Percentiles rank a stretch among this genome's conserved stretches.
Conservation (phyloP, 2,888 invertebrate species). For the Gymnosoma rotundatum region DNA sequence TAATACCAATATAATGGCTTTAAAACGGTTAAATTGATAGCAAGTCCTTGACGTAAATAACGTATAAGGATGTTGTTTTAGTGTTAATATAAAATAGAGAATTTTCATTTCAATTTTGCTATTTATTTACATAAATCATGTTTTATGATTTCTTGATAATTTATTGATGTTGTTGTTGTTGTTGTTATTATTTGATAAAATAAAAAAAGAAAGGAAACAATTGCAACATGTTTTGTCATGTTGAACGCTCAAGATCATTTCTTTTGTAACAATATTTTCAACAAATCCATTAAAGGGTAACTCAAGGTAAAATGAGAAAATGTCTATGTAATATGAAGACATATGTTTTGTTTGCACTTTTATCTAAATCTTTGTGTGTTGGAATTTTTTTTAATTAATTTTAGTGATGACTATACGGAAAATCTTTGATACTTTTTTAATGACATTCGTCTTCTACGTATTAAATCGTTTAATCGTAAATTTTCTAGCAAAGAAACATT, state of each 20-base stretch:
- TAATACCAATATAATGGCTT: not conserved
- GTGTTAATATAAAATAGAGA: slow-evolving; percentile 5
- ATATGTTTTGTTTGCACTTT: not conserved
- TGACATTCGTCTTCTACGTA: slow-evolving; percentile 17
- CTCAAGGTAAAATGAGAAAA: slow-evolving; percentile 12
- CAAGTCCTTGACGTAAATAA: slow-evolving; percentile 22
- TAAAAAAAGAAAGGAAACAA: slow-evolving; percentile 27
- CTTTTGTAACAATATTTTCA: slow-evolving; percentile 23
- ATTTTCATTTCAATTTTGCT: slow-evolving; percentile 24
- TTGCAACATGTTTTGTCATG: slow-evolving; percentile 24
- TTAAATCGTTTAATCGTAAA: not conserved
- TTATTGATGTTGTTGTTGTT: slow-evolving; percentile 7
- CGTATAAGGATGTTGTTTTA: slow-evolving; percentile 14
- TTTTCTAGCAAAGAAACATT: slow-evolving; percentile 16
- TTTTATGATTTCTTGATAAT: slow-evolving; percentile 26
- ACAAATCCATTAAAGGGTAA: not conserved
- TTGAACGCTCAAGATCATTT: slow-evolving; percentile 9
- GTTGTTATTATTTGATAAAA: slow-evolving; percentile 48
- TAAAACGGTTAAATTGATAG: slow-evolving; percentile 27
- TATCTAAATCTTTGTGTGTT: not conserved
- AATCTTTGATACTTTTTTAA: slow-evolving; percentile 23
- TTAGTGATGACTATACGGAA: slow-evolving; percentile 19
- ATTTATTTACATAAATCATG: slow-evolving; percentile 34
- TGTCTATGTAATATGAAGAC: too few species aligned
- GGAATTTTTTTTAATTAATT: slow-evolving; percentile 1